A percentile compares a stretch with the other conserved stretches of the same genome.
These are phyloP conservation scores for Hemaris fuciformis DNA, from an alignment of 2,888 invertebrate species.

Conservation along the genomic window DNA sequence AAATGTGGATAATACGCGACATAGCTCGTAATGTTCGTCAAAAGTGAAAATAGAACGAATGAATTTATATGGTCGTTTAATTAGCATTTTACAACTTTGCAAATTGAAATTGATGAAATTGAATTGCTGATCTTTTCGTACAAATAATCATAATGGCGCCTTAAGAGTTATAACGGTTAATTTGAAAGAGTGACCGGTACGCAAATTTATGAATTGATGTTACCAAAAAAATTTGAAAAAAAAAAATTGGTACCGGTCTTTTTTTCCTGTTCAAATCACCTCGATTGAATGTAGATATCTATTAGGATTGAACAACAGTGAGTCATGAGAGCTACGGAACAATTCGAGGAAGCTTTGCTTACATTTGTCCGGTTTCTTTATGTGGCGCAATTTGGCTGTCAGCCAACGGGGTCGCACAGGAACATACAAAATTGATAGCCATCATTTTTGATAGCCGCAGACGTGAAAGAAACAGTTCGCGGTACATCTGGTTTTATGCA, in stretches of 20 bases:
- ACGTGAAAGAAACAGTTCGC: not conserved
- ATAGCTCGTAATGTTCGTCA: not conserved
- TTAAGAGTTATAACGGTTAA: not conserved
- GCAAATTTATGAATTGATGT: not conserved
- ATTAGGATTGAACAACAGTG: not conserved
- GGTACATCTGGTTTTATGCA: not conserved
- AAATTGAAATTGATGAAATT: not conserved
- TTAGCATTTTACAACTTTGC: not conserved
- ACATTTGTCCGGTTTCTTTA: slow-evolving; percentile 30
- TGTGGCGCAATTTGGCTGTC: slow-evolving; percentile 54
- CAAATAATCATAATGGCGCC: not conserved
- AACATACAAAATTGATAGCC: slow-evolving; percentile 33
- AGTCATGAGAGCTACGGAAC: slow-evolving; percentile 18
- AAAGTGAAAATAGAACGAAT: not conserved
- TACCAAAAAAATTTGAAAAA: not conserved
- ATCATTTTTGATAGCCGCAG: not conserved
- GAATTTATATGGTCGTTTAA: not conserved
- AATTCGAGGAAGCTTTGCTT: slow-evolving; percentile 28
- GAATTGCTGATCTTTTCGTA: not conserved
- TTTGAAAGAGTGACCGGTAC: not conserved
- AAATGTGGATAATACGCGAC: not conserved
- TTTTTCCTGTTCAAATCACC: not conserved
- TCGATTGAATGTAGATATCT: not conserved
- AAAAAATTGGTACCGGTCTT: not conserved
- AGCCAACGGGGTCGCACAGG: slow-evolving; percentile 68